A percentile compares a stretch with the other conserved stretches of the same genome.
Evolutionary conservation across 2,888 invertebrate species (phyloP).

Genomic region (Apodemia zela): DNA sequence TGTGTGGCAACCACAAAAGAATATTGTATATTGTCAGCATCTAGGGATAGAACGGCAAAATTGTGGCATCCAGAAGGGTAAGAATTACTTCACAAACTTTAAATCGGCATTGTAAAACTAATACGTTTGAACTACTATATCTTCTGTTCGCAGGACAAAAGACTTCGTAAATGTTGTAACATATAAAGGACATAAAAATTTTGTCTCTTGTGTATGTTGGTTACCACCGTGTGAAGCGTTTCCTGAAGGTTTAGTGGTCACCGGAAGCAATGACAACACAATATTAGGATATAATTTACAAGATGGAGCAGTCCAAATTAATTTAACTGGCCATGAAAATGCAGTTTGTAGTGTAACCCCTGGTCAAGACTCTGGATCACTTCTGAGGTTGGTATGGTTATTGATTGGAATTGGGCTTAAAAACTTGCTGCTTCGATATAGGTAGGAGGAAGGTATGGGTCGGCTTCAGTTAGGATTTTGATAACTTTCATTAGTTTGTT

Average conservation of each 20-base stretch:
- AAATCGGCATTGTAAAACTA: neutral
- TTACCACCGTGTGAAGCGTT: slow-evolving; percentile 84
- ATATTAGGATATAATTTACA: slow-evolving; percentile 89
- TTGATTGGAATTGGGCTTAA: neutral
- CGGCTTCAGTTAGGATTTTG: no score
- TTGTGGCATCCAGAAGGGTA: slow-evolving; percentile 91
- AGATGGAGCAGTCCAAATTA: slow-evolving; percentile 83
- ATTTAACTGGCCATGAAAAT: slow-evolving; percentile 88
- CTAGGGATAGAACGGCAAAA: slow-evolving; percentile 92
- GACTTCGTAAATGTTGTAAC: slow-evolving; percentile 84
- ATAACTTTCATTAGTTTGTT: no score
- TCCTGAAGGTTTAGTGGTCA: slow-evolving; percentile 89
- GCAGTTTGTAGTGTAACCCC: slow-evolving; percentile 81
- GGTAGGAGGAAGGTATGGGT: neutral
- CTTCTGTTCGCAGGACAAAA: slow-evolving; percentile 58
- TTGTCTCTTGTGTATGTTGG: slow-evolving; percentile 90
- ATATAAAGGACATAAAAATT: slow-evolving; percentile 90
- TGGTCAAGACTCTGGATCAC: slow-evolving; percentile 60
- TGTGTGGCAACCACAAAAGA: slow-evolving; percentile 84
- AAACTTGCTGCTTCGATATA: neutral
- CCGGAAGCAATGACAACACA: slow-evolving; percentile 93
- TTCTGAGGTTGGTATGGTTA: slow-evolving; percentile 55
- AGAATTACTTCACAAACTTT: slow-evolving; percentile 24
- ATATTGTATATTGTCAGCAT: slow-evolving; percentile 90
- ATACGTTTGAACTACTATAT: slow-evolving; percentile 6